phyloP scores from a whole-genome alignment of 2,888 invertebrate genomes.

The Tupiocoris notatus region DNA sequence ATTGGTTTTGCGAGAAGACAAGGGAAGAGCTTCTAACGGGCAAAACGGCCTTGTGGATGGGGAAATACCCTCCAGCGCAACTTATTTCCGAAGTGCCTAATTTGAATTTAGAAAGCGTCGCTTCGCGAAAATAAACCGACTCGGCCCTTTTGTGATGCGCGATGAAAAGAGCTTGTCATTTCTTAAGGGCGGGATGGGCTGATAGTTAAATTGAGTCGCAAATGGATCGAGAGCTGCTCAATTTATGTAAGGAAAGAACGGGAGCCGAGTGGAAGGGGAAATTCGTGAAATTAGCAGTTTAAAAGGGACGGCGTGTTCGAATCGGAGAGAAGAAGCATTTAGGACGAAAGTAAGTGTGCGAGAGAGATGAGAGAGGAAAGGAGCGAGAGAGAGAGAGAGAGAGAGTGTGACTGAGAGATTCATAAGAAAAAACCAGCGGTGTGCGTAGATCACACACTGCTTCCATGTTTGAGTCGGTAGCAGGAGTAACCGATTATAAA shows the following conservation, averaged over 20 bases:
- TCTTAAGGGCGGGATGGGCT: not conserved
- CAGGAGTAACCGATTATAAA: too few species aligned
- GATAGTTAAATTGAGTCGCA: conserved; percentile 34
- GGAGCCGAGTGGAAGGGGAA: not conserved
- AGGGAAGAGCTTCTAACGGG: too few species aligned
- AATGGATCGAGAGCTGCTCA: conserved; percentile 38
- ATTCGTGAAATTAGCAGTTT: not conserved
- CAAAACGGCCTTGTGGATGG: too few species aligned
- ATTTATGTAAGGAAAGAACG: conserved; percentile 23
- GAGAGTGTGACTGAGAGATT: too few species aligned
- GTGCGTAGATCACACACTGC: too few species aligned
- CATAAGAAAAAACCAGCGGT: too few species aligned
- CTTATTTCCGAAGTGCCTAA: conserved; percentile 30
- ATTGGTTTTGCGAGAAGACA: too few species aligned
- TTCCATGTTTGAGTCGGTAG: too few species aligned
- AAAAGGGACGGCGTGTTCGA: not conserved
- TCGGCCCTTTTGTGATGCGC: conserved; percentile 24
- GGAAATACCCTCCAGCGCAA: conserved; percentile 10
- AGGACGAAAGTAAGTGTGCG: too few species aligned
- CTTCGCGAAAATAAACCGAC: conserved; percentile 23
- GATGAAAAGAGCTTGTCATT: not conserved
- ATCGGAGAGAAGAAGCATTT: not conserved
- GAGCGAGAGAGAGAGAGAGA: too few species aligned
- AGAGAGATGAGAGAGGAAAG: too few species aligned
- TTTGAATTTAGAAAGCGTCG: conserved; percentile 38